Percentiles rank a stretch among this genome's conserved stretches.
These are phyloP conservation scores for Brotogeris chrysoptera DNA, from an alignment of 2,797 vertebrate genomes.

Conservation along the genomic window DNA sequence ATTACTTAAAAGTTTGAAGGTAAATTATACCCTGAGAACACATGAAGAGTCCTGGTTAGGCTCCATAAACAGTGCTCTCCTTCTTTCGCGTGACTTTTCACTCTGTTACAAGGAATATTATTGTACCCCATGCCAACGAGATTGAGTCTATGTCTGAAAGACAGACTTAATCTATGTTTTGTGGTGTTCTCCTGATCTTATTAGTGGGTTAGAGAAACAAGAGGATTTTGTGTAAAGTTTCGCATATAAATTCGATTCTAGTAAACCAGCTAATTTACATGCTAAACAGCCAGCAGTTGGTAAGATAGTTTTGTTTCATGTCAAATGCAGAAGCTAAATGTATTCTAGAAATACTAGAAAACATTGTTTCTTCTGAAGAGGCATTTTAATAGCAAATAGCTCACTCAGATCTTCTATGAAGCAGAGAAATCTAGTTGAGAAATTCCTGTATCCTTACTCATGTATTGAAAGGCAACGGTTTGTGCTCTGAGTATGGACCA, in stretches of 20 bases:
- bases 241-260: slow-evolving; percentile 15
- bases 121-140: neutral
- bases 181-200: slow-evolving; percentile 56
- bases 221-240: slow-evolving; percentile 58
- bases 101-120: neutral
- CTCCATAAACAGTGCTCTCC: neutral
- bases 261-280: slow-evolving; percentile 53
- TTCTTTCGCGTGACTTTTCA: neutral
- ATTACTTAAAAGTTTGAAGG: neutral
- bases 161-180: slow-evolving; percentile 57
- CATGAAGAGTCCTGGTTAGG: neutral
- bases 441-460: neutral
- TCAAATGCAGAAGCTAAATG: slow-evolving; percentile 16
- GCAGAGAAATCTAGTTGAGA: neutral
- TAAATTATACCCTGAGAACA: slow-evolving; percentile 16
- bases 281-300: neutral
- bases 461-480: neutral
- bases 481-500: neutral
- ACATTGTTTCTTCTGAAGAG: neutral
- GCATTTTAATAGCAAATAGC: slow-evolving; percentile 17
- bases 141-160: slow-evolving; percentile 14
- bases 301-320: neutral
- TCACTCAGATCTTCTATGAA: neutral
- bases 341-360: slow-evolving; percentile 19
- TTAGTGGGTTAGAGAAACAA: slow-evolving; percentile 55